Base-by-base conservation (phyloP, 2,113 vertebrate genomes). In the Lamprologus tigripictilis region DNA sequence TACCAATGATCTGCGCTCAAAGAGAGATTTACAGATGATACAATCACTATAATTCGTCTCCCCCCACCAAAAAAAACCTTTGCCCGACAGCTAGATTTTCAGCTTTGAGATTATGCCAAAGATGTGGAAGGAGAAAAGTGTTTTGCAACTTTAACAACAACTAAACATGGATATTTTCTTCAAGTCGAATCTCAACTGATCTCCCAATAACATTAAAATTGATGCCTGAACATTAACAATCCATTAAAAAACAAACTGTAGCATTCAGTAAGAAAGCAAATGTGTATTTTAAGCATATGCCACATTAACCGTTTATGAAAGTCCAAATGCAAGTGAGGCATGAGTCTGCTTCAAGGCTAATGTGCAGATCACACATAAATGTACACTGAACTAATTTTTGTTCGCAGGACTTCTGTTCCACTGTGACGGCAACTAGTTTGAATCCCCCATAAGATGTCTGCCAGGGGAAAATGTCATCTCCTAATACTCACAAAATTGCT, bases 301-400 rank as follows among this genome's bases (percentile, higher is more conserved):
- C 84, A 84, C 89, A 91, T 94, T 92, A 88, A 66, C 58, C 42
- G 71, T 84, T 79, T 84, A 82, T 87, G 51, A 85, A 83, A 45
- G 7, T 10, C 23, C 49, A 84, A 83, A 68, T 81, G 45, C n/a
- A 17, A 68, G 37, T 42, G 53, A 81, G 57, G 76, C 17, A 11
- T 12, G 31, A 81, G 7, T 57, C 55, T 40, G 28, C 83, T 80
- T 47, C 58, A 13, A 37, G 17, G 82, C 81, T 73, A 33, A 83
- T 61, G 35, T 54, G 26, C 3, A 81, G 53, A 80, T 88, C 49
- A 68, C 54, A 37, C 14, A 3, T 58, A 19, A 82, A 73, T 11
- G 17, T 37, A 58, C 7, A 31, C 31, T 85, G n/a, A 73, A 0
- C 37, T 45, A 9, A 2, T 73, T 76, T 87, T 84, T 90, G 42